These are phyloP conservation scores for Trypoxylus dichotomus DNA, from an alignment of 1,140 invertebrate genomes.

Conservation along the genomic window DNA sequence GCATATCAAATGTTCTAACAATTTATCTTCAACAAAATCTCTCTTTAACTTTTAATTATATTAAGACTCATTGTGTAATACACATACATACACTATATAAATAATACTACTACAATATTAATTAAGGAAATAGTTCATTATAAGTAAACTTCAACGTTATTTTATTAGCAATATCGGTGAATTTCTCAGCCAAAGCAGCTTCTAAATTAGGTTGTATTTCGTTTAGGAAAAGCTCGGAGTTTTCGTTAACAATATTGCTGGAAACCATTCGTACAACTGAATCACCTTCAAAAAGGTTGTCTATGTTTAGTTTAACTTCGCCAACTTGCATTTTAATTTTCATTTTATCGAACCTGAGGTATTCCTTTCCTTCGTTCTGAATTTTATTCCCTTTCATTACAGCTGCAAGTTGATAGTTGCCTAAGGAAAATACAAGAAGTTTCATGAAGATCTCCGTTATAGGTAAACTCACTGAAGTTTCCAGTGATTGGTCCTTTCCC, in stretches of 20 bases:
- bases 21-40: too few species aligned
- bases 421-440: conserved; percentile 51
- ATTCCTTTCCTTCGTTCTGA: conserved; percentile 55
- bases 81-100: too few species aligned
- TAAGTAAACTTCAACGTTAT: conserved; percentile 69
- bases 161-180: conserved; percentile 69
- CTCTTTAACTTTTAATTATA: too few species aligned
- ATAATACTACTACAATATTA: not conserved
- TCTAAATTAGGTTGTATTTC: conserved; percentile 68
- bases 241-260: conserved; percentile 57
- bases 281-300: conserved; percentile 66
- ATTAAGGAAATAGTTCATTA: conserved; percentile 65
- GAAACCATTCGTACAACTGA: conserved; percentile 57
- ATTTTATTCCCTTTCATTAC: conserved; percentile 59
- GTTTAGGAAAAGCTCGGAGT: conserved; percentile 63
- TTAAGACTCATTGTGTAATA: too few species aligned
- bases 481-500: conserved; percentile 67
- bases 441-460: not conserved
- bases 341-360: conserved; percentile 63
- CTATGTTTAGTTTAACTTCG: conserved; percentile 58
- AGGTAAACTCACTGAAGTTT: conserved; percentile 66
- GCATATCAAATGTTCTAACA: too few species aligned
- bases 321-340: conserved; percentile 58
- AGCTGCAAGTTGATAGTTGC: conserved; percentile 60
- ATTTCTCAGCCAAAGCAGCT: conserved; percentile 62